Evolutionary conservation across 2,888 invertebrate species (phyloP), one percentile per base, ranked within the genome.

Genomic region (Xylocampa areola): DNA sequence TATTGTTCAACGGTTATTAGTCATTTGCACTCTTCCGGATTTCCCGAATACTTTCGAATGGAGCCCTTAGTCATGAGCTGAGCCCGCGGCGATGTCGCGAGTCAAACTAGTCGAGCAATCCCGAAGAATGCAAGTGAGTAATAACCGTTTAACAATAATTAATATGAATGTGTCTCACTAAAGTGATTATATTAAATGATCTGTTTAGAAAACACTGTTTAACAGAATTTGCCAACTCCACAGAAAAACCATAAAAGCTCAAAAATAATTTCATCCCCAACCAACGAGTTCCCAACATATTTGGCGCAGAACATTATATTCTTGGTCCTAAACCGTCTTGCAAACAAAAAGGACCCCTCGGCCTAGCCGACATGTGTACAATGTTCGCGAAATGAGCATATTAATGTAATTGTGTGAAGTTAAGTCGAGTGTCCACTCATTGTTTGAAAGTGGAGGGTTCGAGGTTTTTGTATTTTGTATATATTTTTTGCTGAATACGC

Each of bases 381-480:
- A 25, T 63, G 33, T 54, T 47, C 2, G 5, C 47, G 35, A 51
- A 64, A 58, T 51, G 64, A 52, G 43, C 43, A 48, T 52, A 59
- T 52, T 65, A 58, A 65, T 48, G 37, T 51, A 64, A 64, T 64
- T 65, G 33, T 41, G 57, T 58, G 14, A 21, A 64, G 51, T 58
- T 57, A 16, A 41, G 16, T 25, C 10, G 50, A 64, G 57, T 37
- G 65, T 17, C n/a, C 47, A 54, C 8, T 14, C 23, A 37, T 23
- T 62, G 62, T 63, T 64, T 36, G 32, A 4, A 19, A 64, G 41
- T 50, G 43, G 59, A 36, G 21, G 45, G 23, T 29, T 16, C 25
- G 19, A 17, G 16, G n/a, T 32, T 64, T 48, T 35, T 37, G 13
- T 14, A 3, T 33, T 45, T 45, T 44, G 41, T 29, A 1, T 39